These are phyloP conservation scores for Drosophila insularis DNA, from an alignment of 1,140 invertebrate species.

Conservation along the genomic window DNA sequence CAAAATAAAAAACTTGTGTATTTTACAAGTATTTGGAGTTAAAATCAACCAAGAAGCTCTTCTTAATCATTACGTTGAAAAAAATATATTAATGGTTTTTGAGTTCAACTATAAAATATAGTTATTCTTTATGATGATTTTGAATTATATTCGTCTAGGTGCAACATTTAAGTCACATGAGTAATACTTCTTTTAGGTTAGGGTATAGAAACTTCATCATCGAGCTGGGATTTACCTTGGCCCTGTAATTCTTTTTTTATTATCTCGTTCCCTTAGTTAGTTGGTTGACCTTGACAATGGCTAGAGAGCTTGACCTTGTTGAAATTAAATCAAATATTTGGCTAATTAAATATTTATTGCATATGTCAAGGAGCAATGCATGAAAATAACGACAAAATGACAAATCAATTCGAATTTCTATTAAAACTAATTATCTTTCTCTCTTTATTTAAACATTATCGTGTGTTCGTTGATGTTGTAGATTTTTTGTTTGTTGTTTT, in stretches of 20 bases:
- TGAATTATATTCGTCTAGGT: no score
- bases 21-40: no score
- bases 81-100: no score
- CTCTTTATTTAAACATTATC: conserved; percentile 63
- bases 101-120: no score
- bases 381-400: not conserved
- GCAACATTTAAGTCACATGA: no score
- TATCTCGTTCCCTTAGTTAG: not conserved
- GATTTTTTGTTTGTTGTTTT: conserved; percentile 6
- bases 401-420: conserved; percentile 35
- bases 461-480: conserved; percentile 52
- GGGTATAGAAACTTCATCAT: not conserved
- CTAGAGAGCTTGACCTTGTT: conserved; percentile 32
- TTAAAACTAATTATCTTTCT: conserved; percentile 69
- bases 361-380: not conserved
- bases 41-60: no score
- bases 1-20: no score
- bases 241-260: not conserved
- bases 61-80: no score
- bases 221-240: not conserved
- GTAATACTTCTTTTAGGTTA: not conserved
- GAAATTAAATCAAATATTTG: conserved; percentile 68
- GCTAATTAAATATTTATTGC: conserved; percentile 57
- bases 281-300: conserved; percentile 62
- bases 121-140: no score